Evolutionary conservation across 2,797 vertebrate genomes (phyloP).

Genomic region (Tarsius wallacei): DNA sequence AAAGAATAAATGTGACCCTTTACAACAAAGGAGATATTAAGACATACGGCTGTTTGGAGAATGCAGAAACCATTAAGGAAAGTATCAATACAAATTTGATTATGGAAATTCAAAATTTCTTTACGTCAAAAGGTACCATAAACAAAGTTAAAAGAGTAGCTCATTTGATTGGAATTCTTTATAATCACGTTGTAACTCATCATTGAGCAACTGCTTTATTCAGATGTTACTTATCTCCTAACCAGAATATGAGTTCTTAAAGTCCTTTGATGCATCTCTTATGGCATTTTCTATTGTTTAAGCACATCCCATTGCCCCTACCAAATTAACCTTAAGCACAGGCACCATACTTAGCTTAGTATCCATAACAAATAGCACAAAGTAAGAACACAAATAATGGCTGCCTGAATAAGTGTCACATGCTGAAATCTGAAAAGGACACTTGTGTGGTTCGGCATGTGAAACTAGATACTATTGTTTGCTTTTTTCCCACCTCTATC

Average conservation of each 20-base stretch:
- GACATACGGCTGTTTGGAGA: slow-evolving; percentile 52
- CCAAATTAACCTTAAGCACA: slow-evolving; percentile 50
- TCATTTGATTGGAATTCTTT: slow-evolving; percentile 40
- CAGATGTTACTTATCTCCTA: neutral
- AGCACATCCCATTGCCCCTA: neutral
- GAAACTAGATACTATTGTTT: slow-evolving; percentile 41
- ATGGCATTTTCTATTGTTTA: slow-evolving; percentile 27
- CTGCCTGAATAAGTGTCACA: slow-evolving; percentile 9
- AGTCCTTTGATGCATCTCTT: neutral
- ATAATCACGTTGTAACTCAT: slow-evolving; percentile 32
- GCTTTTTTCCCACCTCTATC: slow-evolving; percentile 16
- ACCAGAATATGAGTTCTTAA: slow-evolving; percentile 34
- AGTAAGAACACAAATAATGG: slow-evolving; percentile 60
- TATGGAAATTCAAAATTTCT: slow-evolving; percentile 38
- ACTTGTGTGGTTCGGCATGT: neutral
- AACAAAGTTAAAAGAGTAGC: slow-evolving; percentile 64
- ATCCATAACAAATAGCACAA: slow-evolving; percentile 40
- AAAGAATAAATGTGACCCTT: slow-evolving; percentile 45
- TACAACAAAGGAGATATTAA: slow-evolving; percentile 58
- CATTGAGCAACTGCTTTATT: slow-evolving; percentile 44
- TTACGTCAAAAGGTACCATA: slow-evolving; percentile 55
- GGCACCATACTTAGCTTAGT: neutral
- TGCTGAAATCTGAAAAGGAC: slow-evolving; percentile 48
- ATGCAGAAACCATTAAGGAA: slow-evolving; percentile 45
- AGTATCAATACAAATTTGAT: slow-evolving; percentile 25